Evolutionary conservation across 37 sponge, comb jelly and placozoan genomes (phyloP), one percentile per base, ranked within the genome.

Genomic region (Beroe forskalii): DNA sequence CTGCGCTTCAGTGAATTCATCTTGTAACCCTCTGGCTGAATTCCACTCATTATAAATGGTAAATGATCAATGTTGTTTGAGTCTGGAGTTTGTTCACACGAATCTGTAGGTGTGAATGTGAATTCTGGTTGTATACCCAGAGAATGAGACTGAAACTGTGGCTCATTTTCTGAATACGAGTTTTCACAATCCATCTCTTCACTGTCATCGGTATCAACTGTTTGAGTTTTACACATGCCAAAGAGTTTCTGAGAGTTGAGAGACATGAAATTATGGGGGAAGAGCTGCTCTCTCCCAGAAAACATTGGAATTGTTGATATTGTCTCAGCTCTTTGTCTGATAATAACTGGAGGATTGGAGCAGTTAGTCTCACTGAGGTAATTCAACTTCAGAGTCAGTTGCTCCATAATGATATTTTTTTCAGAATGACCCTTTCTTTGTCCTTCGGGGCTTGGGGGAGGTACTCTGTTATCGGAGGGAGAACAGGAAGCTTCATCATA

Each of bases 101-200:
- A 69, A 17, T 32, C 72, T 12, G 72, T 20, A 32, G 27, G 72
- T 2, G 27, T 69, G 72, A 32, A 69, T 14, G 72, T 69, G 36
- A 69, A 69, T 14, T 69, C 72, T 2, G 72, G 72, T 17, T 37
- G 36, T 27, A 69, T 20, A 36, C 9, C 32, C 3, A 69, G 38
- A 4, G 72, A 69, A 36, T 36, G 32, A 2, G 72, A 32, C 20
- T 48, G 55, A 12, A 48, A 48, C 6, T 48, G 55, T 17, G 12
- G 6, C 12, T 12, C 55, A 48, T 32, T 31, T 6, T 69, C 72
- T 36, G 72, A 35, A 37, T 36, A 69, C 1, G 72, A 69, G 4
- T 69, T 32, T 69, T 69, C 72, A 33, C 72, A 69, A 14, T 69
- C 72, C 72, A 69, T 69, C 17, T 69, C 72, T 14, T 69, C 72